Percentiles rank a stretch among this genome's conserved stretches.
Evolutionary conservation across 2,797 vertebrate genomes (phyloP).

Genomic region (Gymnoscopelus microlampas): DNA sequence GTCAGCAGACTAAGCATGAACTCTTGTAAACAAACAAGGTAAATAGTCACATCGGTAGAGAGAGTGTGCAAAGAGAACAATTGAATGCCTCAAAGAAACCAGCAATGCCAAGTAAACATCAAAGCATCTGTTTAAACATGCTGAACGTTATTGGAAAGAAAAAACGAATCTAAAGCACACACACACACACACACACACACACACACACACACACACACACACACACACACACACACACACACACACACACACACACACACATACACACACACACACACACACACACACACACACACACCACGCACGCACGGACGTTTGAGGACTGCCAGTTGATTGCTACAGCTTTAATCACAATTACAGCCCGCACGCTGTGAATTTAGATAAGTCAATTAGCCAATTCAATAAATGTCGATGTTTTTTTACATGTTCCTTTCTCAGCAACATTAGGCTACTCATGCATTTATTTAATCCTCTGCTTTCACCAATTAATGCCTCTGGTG

Average conservation of each 20-base stretch:
- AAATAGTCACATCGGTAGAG: too few species aligned
- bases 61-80: too few species aligned
- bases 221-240: constrained; percentile 40
- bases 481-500: constrained; percentile 20
- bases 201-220: constrained; percentile 47
- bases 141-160: too few species aligned
- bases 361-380: constrained; percentile 59
- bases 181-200: constrained; percentile 6
- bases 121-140: too few species aligned
- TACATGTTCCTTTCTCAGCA: constrained; percentile 16
- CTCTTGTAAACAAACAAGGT: too few species aligned
- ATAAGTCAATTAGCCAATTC: constrained; percentile 50
- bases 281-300: neutral
- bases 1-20: too few species aligned
- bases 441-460: too few species aligned
- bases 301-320: constrained; percentile 17
- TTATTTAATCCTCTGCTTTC: constrained; percentile 19
- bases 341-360: constrained; percentile 65
- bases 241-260: constrained; percentile 1
- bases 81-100: too few species aligned
- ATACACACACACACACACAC: neutral
- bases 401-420: constrained; percentile 50
- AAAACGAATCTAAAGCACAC: neutral
- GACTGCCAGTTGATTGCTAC: constrained; percentile 48
- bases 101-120: too few species aligned